Conservation (phyloP, 1,140 invertebrate species). For the Andrena cerasifolii region DNA sequence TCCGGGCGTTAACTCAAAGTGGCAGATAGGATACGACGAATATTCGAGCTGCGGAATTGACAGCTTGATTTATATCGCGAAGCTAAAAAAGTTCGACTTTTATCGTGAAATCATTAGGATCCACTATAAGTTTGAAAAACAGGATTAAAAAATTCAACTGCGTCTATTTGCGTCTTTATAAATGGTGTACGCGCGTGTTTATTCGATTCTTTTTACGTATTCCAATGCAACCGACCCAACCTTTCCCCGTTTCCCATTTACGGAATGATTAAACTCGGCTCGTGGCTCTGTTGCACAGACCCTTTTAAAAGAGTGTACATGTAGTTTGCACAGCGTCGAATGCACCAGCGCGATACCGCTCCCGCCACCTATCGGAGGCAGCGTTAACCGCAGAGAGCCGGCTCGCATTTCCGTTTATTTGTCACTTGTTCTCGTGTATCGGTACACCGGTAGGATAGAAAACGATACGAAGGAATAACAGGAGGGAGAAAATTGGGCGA, state of each 20-base stretch:
- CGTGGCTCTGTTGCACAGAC: no score
- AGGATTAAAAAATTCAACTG: no score
- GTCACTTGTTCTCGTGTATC: background rate
- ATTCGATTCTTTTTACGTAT: background rate
- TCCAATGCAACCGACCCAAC: background rate
- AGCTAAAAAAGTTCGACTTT: no score
- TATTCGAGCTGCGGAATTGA: no score
- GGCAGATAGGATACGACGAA: no score
- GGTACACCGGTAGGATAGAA: background rate
- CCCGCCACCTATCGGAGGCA: constrained; percentile 43
- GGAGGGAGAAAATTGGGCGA: background rate
- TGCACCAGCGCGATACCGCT: background rate
- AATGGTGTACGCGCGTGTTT: background rate
- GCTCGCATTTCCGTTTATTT: no score
- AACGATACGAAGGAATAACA: background rate
- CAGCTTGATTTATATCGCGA: no score
- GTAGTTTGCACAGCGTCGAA: background rate
- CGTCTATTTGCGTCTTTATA: no score
- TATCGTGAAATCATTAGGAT: no score
- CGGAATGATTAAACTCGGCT: background rate
- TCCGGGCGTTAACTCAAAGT: no score
- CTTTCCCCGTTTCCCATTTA: background rate
- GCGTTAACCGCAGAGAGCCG: background rate
- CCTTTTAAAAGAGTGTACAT: background rate
- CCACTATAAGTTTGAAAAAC: no score